Evolutionary conservation across 1,140 invertebrate genomes (phyloP), one percentile per base, ranked within the genome.

Genomic region (Danaus plexippus): DNA sequence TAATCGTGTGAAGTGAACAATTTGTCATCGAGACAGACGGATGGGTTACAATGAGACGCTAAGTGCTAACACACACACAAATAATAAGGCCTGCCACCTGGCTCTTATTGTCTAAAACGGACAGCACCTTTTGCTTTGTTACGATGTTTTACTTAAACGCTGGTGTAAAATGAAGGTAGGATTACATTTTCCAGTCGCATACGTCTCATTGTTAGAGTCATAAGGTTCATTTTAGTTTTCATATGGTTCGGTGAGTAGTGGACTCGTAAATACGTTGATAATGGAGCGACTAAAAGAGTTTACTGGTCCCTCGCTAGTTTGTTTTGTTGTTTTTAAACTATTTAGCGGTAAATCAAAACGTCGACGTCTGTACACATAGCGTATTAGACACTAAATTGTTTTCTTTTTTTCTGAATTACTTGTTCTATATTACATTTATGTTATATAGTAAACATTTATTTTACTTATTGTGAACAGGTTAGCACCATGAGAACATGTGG

Each of bases 11-110:
- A 54, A 50, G 53, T 51, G 48, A 60, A 54, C 52, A 60, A 60
- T 60, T 60, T 60, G 52, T 60, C 58, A 60, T 60, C 58, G 58
- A 60, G 52, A 60, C 58, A 60, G 58, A 60, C 58, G 54, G 52
- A 60, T 53, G 22, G 12, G 54, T 51, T 54, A 59, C 52, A 60
- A 55, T 60, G 52, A 54, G 47, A 49, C 53, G 58, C 43, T 60
- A 60, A 60, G 58, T 55, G 58, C 32, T 43, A 51, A 51, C 58
- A 44, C 45, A 43, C 51, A 2, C 48, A 47, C 47, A 60, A 60
- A 55, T 60, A 55, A 60, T 47, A 52, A 11, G 46, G 10, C 13
- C 13, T 40, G 13, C 11, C 45, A 54, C 49, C 15, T 40, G 43
- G 40, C 46, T 52, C 57, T 15, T 59, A 59, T 54, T 54, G 13